A percentile compares a stretch with the other conserved stretches of the same genome.
Evolutionary conservation across 2,797 vertebrate genomes (phyloP).

Genomic region (Melopsittacus undulatus): DNA sequence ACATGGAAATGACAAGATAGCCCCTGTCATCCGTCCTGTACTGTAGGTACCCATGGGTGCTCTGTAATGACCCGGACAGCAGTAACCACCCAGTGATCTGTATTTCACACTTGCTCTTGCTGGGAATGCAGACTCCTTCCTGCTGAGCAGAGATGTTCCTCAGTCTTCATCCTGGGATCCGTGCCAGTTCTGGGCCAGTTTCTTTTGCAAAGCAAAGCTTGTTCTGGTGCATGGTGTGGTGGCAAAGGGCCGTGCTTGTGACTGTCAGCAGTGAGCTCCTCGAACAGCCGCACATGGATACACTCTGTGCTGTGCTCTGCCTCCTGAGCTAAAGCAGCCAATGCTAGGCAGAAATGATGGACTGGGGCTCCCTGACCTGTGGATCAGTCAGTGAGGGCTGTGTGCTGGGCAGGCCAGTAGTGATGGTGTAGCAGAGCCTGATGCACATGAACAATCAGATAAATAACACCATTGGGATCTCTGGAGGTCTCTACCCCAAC

Average conservation of each 20-base stretch:
- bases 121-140: background rate
- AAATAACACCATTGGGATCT: background rate
- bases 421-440: background rate
- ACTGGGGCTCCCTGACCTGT: background rate
- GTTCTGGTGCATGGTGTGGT: background rate
- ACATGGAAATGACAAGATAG: background rate
- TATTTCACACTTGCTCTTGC: background rate
- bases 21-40: background rate
- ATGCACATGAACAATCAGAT: background rate
- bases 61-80: background rate
- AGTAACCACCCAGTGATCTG: background rate
- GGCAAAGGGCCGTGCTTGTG: background rate
- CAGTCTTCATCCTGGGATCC: background rate
- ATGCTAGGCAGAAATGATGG: rapidly evolving
- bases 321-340: background rate
- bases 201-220: background rate
- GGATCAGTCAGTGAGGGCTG: background rate
- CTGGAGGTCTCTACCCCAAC: background rate
- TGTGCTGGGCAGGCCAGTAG: too few species aligned
- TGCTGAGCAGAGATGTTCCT: background rate
- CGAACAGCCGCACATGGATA: background rate
- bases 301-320: background rate
- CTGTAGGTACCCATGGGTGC: background rate
- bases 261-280: background rate
- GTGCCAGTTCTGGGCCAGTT: background rate